Conservation (phyloP, 2,888 invertebrate genomes). For the Meteorus colon region DNA sequence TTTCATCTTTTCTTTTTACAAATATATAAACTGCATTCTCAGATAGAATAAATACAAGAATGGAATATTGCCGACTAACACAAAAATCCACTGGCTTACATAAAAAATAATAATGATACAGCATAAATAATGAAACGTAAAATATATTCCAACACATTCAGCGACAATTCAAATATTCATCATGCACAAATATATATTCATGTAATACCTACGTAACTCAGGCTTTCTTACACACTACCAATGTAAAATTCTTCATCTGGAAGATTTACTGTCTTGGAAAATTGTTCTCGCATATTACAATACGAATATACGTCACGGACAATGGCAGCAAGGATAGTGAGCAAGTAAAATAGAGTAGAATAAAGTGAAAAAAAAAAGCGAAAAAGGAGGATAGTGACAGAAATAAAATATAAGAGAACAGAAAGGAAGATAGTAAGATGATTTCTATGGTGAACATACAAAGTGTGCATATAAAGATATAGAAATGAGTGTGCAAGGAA, state of each 20-base stretch:
- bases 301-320: constrained; percentile 6
- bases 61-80: too few relatives aligned
- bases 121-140: too few relatives aligned
- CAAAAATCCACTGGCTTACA: too few relatives aligned
- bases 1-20: too few relatives aligned
- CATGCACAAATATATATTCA: neutral
- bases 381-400: neutral
- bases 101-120: too few relatives aligned
- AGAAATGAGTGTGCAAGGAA: constrained; percentile 18
- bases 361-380: neutral
- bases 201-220: too few relatives aligned
- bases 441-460: constrained; percentile 24
- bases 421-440: constrained; percentile 2
- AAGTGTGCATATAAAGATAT: neutral
- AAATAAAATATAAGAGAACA: neutral
- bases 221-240: too few relatives aligned
- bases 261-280: constrained; percentile 17
- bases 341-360: neutral
- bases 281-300: neutral
- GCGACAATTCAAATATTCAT: too few relatives aligned
- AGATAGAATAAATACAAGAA: too few relatives aligned
- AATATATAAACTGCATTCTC: too few relatives aligned
- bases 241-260: constrained; percentile 4
- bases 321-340: neutral
- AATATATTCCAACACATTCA: too few relatives aligned